Evolutionary conservation across 1,140 invertebrate species (phyloP), one percentile per base, ranked within the genome.

Genomic region (Hirudo medicinalis): DNA sequence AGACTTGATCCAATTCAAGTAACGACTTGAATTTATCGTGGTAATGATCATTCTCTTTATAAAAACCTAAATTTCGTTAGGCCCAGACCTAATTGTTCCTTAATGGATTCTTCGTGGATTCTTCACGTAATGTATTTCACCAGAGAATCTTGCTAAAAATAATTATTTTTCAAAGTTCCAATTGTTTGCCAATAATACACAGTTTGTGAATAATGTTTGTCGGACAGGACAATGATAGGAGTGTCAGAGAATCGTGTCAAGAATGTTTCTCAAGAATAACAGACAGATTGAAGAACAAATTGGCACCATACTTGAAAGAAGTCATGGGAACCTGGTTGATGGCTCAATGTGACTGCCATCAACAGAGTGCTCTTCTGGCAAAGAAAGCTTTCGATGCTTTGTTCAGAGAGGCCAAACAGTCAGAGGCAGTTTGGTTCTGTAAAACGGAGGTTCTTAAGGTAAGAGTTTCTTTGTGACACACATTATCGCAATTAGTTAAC

Each of bases 301-400:
- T 94, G 67, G 91, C 90, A 6, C 87, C 88, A 0, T 86, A 88
- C 80, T 82, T 94, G 0, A 90, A 90, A 77, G 85, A 86, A 76
- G 75, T 94, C 4, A 86, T 89, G 74, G 83, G 82, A 20, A 75
- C 75, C 17, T 83, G 82, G 82, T 85, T 92, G 74, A 84, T 88
- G 6, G 87, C 88, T 25, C 89, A 90, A 77, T 89, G 87, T 81
- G 92, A 94, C 77, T 87, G 86, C 11, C 90, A 91, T 81, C 84
- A 89, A 17, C 89, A 89, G 4, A 89, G 89, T 22, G 88, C 90
- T 8, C 86, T 85, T 74, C 86, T 87, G 73, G 91, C 91, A 25
- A 82, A 78, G 25, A 82, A 84, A 75, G 85, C 88, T n/a, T 91
- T 85, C 74, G 74, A 80, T 79, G 83, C 85, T 60, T 87, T 88